Base-by-base conservation (phyloP, 92 coral and sea anemone genomes). In the Anthopleura xanthogrammica region DNA sequence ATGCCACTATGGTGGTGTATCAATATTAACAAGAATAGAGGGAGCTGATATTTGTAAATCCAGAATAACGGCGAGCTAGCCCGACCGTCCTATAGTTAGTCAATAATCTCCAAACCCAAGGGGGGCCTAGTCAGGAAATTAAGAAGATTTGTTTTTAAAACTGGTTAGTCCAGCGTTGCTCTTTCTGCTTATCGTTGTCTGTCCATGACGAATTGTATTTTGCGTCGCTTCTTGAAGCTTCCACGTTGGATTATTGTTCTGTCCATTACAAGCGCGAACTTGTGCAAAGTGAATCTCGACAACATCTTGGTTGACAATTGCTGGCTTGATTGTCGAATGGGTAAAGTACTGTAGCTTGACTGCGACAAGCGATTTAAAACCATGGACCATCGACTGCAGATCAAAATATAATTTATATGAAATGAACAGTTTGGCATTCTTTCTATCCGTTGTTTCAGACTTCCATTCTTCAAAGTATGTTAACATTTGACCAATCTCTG, bases 371-470 rank as follows among this genome's bases (percentile, higher is more conserved):
- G 80, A 39, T 42, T 12, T 41, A 36, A 82, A 82, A 3, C 86
- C 86, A 9, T 48, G 54, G 22, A 82, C 48, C 79, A 87, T 64
- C 14, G 91, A 88, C 54, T 79, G 88, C 13, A 88, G n/a, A 70
- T 88, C 88, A 79, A 88, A 84, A 82, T 82, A 84, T 65, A 84
- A 46, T 72, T 84, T 88, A 43, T 40, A 46, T 58, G 91, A 88
- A 20, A 84, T 17, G 64, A 88, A 84, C 39, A 78, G 54, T 57
- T 87, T 87, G 22, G n/a, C 12, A 17, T 75, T 13, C 2, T 41
- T 12, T 41, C 42, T 24, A 22, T 2, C 48, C 1, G 7, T 8
- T 54, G 36, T 42, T 8, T 73, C 4, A 14, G 77, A 2, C 39
- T 75, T 77, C 92, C 92, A 89, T 5, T 88, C 52, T 5, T 60